Evolutionary conservation across 2,797 vertebrate species (phyloP).

Genomic region (Halcyon chelicuti): DNA sequence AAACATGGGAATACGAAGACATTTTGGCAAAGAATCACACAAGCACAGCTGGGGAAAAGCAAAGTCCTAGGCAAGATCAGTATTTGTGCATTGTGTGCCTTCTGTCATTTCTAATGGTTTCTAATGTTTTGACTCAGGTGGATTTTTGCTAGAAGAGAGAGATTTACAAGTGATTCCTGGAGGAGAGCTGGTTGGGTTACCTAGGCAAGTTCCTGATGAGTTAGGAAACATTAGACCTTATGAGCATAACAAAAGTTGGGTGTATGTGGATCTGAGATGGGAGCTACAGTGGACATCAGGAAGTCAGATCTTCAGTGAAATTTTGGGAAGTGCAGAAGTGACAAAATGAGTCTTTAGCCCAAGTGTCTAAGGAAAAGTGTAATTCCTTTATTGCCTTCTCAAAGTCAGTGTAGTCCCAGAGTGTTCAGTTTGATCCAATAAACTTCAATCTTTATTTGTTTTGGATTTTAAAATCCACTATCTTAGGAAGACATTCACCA

Average conservation of each 20-base stretch:
- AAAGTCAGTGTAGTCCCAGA: not conserved
- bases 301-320: not conserved
- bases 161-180: slow-evolving; percentile 1
- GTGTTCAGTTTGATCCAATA: not conserved
- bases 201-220: slow-evolving; percentile 11
- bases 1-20: not conserved
- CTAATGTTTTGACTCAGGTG: not conserved
- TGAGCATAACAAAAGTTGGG: slow-evolving; percentile 4
- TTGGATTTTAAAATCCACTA: not conserved
- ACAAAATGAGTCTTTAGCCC: not conserved
- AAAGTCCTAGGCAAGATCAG: not conserved
- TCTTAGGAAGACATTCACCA: not conserved
- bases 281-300: slow-evolving; percentile 5
- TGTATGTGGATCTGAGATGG: slow-evolving; percentile 12
- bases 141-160: not conserved
- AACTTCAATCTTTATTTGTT: not conserved
- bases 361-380: not conserved
- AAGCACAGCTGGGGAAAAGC: not conserved
- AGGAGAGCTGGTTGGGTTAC: not conserved
- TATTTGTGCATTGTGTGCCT: not conserved
- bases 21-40: not conserved
- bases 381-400: slow-evolving; percentile 7
- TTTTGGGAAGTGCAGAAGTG: not conserved
- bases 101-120: not conserved
- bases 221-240: slow-evolving; percentile 19